These are phyloP conservation scores for Peromyscus californicus DNA, from an alignment of 2,113 vertebrate species.

Conservation along the genomic window DNA sequence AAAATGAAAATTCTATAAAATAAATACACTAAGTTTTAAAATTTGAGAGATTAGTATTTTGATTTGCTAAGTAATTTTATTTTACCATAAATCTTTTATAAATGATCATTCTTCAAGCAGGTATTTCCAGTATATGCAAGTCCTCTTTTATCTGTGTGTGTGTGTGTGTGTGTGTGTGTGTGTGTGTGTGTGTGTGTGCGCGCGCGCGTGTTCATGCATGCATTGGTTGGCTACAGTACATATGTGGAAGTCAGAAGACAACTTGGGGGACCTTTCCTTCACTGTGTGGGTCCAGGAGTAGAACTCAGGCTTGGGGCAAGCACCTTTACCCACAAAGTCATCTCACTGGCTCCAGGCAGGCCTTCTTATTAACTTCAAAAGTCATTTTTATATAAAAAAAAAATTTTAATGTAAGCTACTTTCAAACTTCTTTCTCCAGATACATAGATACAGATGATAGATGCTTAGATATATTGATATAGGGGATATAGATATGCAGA, in stretches of 20 bases:
- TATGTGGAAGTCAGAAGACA: background rate
- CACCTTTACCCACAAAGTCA: background rate
- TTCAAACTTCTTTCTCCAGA: background rate
- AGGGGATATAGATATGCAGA: background rate
- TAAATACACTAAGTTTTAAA: slow-evolving; percentile 33
- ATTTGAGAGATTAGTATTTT: slow-evolving; percentile 10
- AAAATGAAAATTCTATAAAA: background rate
- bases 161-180: background rate
- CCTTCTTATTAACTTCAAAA: slow-evolving; percentile 28
- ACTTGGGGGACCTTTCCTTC: background rate
- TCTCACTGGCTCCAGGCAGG: background rate
- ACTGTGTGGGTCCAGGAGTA: background rate
- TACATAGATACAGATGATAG: background rate
- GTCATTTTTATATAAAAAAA: slow-evolving; percentile 40
- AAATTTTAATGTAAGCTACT: background rate
- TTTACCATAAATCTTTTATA: slow-evolving; percentile 18
- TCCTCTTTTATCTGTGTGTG: background rate
- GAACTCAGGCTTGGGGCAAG: background rate
- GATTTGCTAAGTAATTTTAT: slow-evolving; percentile 40
- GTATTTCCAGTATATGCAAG: background rate
- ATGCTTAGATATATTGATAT: background rate
- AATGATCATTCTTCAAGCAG: slow-evolving; percentile 5
- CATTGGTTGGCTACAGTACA: background rate
- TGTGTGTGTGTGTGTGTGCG: background rate
- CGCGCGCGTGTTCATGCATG: too few relatives aligned